Evolutionary conservation across 2,113 vertebrate species (phyloP).

Genomic region (Macaca mulatta): DNA sequence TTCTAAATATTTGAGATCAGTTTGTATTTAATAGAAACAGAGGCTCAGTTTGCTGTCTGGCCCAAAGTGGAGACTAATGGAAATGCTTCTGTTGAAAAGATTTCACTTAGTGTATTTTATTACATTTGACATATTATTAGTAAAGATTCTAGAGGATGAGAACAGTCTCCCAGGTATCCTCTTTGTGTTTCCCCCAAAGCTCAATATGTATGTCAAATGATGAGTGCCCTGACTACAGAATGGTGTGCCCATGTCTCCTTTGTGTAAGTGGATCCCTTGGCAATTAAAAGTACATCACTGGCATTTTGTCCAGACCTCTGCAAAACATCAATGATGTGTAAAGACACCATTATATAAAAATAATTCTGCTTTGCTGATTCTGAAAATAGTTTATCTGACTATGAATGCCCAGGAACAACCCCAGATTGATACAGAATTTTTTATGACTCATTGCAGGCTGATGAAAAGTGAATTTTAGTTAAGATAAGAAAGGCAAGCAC

Average conservation of each 20-base stretch:
- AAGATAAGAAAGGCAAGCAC: not conserved
- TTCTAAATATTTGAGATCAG: not conserved
- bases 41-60: not conserved
- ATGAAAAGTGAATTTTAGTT: not conserved
- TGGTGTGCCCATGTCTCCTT: accelerated
- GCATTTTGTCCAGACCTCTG: not conserved
- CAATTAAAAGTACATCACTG: not conserved
- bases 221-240: not conserved
- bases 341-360: not conserved
- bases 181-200: accelerated
- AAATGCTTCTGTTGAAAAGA: not conserved
- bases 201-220: accelerated
- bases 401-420: not conserved
- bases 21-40: not conserved
- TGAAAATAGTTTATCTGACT: not conserved
- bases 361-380: not conserved
- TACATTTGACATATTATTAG: no score
- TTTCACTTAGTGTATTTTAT: not conserved
- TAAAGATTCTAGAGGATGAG: not conserved
- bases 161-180: not conserved
- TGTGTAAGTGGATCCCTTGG: not conserved
- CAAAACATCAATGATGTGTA: not conserved
- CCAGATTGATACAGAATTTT: not conserved
- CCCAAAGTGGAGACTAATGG: not conserved
- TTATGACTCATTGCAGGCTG: not conserved